These are phyloP conservation scores for Thymallus thymallus DNA, from an alignment of 2,113 vertebrate species.

Conservation along the genomic window DNA sequence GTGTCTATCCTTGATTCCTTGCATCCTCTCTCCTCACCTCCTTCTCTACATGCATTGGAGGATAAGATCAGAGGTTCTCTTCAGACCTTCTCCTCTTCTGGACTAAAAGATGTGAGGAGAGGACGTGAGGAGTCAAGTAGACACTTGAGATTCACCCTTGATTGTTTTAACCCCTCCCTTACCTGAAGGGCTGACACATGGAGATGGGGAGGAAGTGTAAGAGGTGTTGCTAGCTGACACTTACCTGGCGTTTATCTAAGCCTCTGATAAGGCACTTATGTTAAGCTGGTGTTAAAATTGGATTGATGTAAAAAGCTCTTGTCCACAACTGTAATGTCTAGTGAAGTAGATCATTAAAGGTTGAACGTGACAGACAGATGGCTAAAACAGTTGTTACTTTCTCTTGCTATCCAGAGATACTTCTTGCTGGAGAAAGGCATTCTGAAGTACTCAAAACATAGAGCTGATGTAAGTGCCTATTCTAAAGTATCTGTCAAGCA, in stretches of 20 bases:
- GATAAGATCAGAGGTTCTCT: background rate
- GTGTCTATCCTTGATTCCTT: background rate
- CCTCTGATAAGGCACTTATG: constrained; percentile 9
- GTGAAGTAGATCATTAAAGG: background rate
- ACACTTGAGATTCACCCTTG: background rate
- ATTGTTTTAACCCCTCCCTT: background rate
- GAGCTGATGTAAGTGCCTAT: constrained; percentile 81
- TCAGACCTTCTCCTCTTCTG: background rate
- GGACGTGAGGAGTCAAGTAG: too few relatives aligned
- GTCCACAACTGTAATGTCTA: background rate
- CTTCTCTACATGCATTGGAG: background rate
- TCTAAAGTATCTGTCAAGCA: background rate
- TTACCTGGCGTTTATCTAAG: background rate
- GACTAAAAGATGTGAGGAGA: too few relatives aligned
- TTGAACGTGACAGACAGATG: background rate
- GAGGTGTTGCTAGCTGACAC: background rate
- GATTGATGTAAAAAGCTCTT: background rate
- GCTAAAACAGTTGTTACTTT: constrained; percentile 24
- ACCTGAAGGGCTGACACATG: background rate
- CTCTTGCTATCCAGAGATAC: constrained; percentile 80
- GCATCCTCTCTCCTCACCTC: background rate
- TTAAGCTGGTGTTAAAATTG: too few relatives aligned
- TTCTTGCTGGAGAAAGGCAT: constrained; percentile 93
- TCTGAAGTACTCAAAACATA: constrained; percentile 90
- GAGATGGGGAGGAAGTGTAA: too few relatives aligned